Conservation (phyloP, 2,113 vertebrate genomes). For the Alces alces region DNA sequence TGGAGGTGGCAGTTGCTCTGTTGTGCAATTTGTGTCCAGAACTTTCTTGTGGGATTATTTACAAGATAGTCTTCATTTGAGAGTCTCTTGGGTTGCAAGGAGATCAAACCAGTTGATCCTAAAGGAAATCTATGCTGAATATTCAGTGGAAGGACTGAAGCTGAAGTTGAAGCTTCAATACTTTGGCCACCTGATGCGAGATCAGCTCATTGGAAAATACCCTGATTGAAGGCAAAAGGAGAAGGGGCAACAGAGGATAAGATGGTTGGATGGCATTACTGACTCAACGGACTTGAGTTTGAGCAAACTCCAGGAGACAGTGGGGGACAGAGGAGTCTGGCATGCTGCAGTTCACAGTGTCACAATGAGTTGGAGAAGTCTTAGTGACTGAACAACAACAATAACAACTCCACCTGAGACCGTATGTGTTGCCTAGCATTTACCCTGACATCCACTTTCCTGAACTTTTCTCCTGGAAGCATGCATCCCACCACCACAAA, state of each 20-base stretch:
- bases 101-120: not conserved
- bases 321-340: not conserved
- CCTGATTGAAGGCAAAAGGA: not conserved
- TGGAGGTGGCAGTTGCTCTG: not conserved
- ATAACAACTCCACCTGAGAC: not conserved
- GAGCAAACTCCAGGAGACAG: not conserved
- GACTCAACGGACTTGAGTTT: not conserved
- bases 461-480: not conserved
- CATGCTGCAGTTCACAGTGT: not conserved
- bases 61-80: not conserved
- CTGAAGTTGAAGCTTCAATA: not conserved
- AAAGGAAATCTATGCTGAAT: not conserved
- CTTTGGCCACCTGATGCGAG: not conserved
- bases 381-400: not conserved
- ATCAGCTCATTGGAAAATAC: not conserved
- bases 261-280: not conserved
- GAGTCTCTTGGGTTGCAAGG: not conserved
- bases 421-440: not conserved
- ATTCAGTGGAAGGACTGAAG: not conserved
- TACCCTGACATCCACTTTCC: not conserved
- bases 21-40: not conserved
- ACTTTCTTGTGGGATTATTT: not conserved
- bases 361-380: not conserved
- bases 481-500: rapidly evolving
- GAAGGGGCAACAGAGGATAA: not conserved